Evolutionary conservation across 1,140 invertebrate species (phyloP).

Genomic region (Paracyclopina nana): DNA sequence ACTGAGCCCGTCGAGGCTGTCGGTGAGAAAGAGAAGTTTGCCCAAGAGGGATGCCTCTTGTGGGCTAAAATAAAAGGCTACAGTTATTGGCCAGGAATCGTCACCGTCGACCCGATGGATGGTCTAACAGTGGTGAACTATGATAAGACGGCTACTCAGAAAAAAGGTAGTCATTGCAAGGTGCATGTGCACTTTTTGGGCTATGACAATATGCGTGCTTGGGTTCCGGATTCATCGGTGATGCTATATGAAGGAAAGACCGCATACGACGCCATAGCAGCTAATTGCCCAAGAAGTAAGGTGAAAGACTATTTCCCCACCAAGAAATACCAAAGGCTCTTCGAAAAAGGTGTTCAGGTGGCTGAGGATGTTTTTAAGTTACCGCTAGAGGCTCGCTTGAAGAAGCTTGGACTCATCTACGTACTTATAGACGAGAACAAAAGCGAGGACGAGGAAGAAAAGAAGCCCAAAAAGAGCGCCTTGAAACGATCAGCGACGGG

Average conservation of each 20-base stretch:
- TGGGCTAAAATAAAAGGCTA: slow-evolving; percentile 14
- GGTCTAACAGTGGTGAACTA: not conserved
- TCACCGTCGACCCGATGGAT: slow-evolving; percentile 10
- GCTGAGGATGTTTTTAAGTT: not conserved
- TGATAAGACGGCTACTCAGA: no score
- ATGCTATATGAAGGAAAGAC: not conserved
- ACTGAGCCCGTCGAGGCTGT: no score
- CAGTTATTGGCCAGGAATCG: slow-evolving; percentile 9
- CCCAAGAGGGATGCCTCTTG: slow-evolving; percentile 3
- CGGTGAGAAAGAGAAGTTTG: no score
- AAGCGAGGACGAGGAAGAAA: no score
- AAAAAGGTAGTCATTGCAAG: not conserved
- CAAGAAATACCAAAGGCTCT: slow-evolving; percentile 3
- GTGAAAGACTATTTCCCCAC: slow-evolving; percentile 2
- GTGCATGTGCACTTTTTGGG: slow-evolving; percentile 13
- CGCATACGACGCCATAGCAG: not conserved
- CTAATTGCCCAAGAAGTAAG: not conserved
- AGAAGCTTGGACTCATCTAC: slow-evolving; percentile 1
- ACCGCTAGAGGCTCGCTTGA: not conserved
- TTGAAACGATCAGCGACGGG: no score
- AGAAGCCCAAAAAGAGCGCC: no score
- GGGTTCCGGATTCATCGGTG: not conserved
- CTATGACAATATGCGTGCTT: slow-evolving; percentile 10
- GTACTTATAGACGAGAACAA: not conserved
- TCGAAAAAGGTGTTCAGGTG: not conserved